Base-by-base conservation (phyloP, 23 tunicate genomes). In the Aplidium turbinatum region DNA sequence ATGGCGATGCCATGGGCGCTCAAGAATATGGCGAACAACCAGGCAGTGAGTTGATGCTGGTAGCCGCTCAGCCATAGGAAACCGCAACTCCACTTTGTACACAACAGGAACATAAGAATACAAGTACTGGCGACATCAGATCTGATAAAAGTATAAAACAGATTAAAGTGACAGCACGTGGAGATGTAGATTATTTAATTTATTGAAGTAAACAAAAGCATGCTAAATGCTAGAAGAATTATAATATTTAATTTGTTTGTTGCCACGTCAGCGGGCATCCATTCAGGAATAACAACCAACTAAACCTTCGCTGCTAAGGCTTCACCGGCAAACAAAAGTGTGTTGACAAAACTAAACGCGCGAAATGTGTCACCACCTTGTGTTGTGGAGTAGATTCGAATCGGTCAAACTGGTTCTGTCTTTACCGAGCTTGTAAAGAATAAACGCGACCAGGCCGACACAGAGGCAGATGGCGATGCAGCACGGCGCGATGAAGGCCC, bases 401-500 rank as follows among this genome's bases (percentile, higher is more conserved):
- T 71, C 92, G 50, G 92, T 29, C 38, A 54, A 68, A 3, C 36
- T 82, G 30, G 78, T 51, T 4, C 34, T 50, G 25, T 50, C 65
- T 31, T 47, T 30, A 53, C 71, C 78, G 0, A 85, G 73, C 48
- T 71, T 32, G 40, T 71, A 78, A 40, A 81, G 40, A 39, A 78
- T 33, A 42, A 61, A n/a, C 45, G 81, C 58, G 28, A 88, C 26
- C 26, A 68, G 76, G 4, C 61, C 56, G 5, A 81, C 65, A 28
- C 72, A 81, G 21, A 63, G 67, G 38, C 75, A 55, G 4, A 81
- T 69, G 24, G 56, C 77, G 21, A 81, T 25, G 27, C 64, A 63
- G 48, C 87, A 81, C 6, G 96, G 96, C 2, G 51, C 87, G 26
- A 88, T 81, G 75, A 88, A 50, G 35, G 78, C 66, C 96, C 96